Evolutionary conservation across 2,113 vertebrate species (phyloP).

Genomic region (Corythaeola cristata): DNA sequence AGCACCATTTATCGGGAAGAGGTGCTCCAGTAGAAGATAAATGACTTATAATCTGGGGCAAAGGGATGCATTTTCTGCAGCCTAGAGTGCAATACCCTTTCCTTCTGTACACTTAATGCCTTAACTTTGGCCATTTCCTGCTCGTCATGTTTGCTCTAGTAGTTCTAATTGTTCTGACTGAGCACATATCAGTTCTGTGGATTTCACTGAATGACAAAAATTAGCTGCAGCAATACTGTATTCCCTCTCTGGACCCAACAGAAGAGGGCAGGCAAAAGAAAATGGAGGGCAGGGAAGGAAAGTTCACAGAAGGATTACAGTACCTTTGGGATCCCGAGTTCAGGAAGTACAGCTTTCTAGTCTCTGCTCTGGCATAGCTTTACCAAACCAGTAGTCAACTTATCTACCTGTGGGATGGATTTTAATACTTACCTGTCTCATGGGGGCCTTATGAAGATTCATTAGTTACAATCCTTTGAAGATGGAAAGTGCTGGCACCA

Average conservation of each 20-base stretch:
- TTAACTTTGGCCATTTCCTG: background rate
- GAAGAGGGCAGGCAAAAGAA: background rate
- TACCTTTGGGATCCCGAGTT: background rate
- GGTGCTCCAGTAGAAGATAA: conserved; percentile 3
- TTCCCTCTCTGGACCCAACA: background rate
- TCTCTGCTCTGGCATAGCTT: background rate
- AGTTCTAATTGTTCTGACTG: background rate
- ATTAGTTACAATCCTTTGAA: background rate
- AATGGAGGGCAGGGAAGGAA: background rate
- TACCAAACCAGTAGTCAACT: background rate
- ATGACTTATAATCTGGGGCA: background rate
- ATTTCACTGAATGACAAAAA: background rate
- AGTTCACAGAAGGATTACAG: background rate
- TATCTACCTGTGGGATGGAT: background rate
- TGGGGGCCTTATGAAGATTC: background rate
- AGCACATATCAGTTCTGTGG: background rate
- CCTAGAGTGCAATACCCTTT: conserved; percentile 16
- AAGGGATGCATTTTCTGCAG: background rate
- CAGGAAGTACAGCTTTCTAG: background rate
- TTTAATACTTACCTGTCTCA: background rate
- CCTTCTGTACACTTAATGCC: background rate
- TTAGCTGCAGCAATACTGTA: background rate
- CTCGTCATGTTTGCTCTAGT: background rate
- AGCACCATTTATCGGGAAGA: background rate
- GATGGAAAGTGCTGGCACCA: background rate